Percentiles rank a stretch among this genome's conserved stretches.
These are phyloP conservation scores for Catocala sponsa DNA, from an alignment of 2,888 invertebrate genomes.

Conservation along the genomic window DNA sequence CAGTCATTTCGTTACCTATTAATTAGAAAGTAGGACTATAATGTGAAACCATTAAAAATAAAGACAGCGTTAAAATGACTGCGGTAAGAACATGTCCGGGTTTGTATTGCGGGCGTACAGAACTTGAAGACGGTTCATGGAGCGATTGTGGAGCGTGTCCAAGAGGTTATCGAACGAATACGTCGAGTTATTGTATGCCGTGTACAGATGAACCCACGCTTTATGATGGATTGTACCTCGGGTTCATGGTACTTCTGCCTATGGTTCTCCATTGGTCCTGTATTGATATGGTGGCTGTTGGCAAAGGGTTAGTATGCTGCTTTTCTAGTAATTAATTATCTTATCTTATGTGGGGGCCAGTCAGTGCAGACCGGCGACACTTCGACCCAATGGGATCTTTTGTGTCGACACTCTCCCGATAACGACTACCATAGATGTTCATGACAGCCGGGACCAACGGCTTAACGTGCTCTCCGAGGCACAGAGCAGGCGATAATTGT, in stretches of 20 bases:
- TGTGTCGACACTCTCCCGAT: no score
- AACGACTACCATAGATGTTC: no score
- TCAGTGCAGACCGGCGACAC: no score
- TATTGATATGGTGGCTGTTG: slow-evolving; percentile 94
- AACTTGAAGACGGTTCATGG: slow-evolving; percentile 90
- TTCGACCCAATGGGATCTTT: no score
- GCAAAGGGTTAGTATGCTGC: slow-evolving; percentile 88
- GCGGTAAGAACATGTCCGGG: slow-evolving; percentile 91
- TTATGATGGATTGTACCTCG: slow-evolving; percentile 98
- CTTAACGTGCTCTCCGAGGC: no score
- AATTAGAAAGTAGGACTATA: neutral
- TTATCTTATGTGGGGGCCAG: no score
- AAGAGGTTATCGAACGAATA: slow-evolving; percentile 92
- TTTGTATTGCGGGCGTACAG: slow-evolving; percentile 93
- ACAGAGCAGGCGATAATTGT: no score
- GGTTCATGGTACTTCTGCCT: slow-evolving; percentile 97
- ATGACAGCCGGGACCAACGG: no score
- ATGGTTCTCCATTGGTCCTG: slow-evolving; percentile 97
- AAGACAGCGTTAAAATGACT: slow-evolving; percentile 59
- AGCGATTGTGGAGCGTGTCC: slow-evolving; percentile 96
- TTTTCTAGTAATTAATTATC: no score
- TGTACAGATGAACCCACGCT: slow-evolving; percentile 93
- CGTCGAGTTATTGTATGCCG: slow-evolving; percentile 91
- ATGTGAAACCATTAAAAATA: neutral
- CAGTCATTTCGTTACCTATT: neutral